Evolutionary conservation across 2,113 vertebrate species (phyloP), one percentile per base, ranked within the genome.

Genomic region (Arizona elegans): DNA sequence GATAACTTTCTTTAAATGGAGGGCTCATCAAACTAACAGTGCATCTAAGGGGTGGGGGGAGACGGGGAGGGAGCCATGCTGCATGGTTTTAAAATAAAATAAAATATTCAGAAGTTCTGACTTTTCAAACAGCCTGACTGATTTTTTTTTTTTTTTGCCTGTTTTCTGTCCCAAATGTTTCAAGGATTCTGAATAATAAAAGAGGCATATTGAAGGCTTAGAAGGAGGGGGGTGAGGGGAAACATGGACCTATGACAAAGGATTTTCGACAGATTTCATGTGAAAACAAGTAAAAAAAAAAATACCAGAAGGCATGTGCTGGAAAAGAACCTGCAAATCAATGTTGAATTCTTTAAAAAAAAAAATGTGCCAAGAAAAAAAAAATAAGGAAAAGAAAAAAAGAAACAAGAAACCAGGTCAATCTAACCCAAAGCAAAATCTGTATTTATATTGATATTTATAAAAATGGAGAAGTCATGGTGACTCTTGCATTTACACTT

Each of bases 291-390:
- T 86, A 43, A 43, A 93, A 94, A 94, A 88, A 0, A 58, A 88
- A 0, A 58, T 86, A 52, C 70, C 21, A 95, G 94, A 8, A 75
- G 53, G 94, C 58, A 89, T 62, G 17, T 0, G 5, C 92, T 94
- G 24, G 24, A 93, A 86, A 93, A 58, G 29, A 81, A 10, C 86
- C 92, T 92, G 53, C 91, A 95, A 95, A 95, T 56, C 53, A 88
- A 8, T 91, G 26, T 4, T 87, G 8, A 93, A 87, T 92, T 0
- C 9, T 81, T n/a, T 70, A 62, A 23, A 52, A 91, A 47, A n/a
- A 23, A 50, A 91, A 93, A 91, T 95, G 5, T 93, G 86, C 56
- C 50, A 92, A 94, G n/a, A 93, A 53, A 94, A 93, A 94, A 93
- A 47, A 88, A 56, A 56, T 56, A 56, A 21, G 19, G 55, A 19